Conservation (phyloP, 2,888 invertebrate species). For the Lithophane ornitopus region DNA sequence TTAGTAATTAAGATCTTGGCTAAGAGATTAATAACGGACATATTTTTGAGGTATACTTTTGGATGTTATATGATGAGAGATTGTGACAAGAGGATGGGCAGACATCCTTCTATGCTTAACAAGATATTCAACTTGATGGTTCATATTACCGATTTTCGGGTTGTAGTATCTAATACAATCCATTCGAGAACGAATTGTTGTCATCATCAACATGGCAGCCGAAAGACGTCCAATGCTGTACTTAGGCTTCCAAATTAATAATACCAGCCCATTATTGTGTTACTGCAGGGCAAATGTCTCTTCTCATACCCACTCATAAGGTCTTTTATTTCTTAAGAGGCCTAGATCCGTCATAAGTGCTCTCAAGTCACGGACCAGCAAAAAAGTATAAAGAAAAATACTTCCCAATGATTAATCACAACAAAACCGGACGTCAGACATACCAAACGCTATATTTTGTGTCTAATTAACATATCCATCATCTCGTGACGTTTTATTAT, state of each 20-base stretch:
- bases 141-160: no score
- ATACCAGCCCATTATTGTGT: no score
- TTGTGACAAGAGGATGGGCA: not conserved
- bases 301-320: no score
- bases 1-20: slow-evolving; percentile 52
- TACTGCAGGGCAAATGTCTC: no score
- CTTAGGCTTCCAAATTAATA: no score
- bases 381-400: slow-evolving; percentile 2
- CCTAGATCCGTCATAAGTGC: not conserved
- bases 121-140: no score
- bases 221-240: no score
- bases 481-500: slow-evolving; percentile 47
- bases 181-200: no score
- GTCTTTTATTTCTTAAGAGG: no score
- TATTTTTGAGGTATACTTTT: slow-evolving; percentile 23
- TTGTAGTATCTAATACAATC: no score
- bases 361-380: not conserved
- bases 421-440: slow-evolving; percentile 26
- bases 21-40: slow-evolving; percentile 34
- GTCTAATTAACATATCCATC: slow-evolving; percentile 61
- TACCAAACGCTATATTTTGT: slow-evolving; percentile 35
- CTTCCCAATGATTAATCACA: slow-evolving; percentile 45
- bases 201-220: no score
- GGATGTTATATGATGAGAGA: not conserved
- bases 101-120: not conserved